Evolutionary conservation across 1,140 invertebrate genomes (phyloP).

Genomic region (Cotesia typhae): DNA sequence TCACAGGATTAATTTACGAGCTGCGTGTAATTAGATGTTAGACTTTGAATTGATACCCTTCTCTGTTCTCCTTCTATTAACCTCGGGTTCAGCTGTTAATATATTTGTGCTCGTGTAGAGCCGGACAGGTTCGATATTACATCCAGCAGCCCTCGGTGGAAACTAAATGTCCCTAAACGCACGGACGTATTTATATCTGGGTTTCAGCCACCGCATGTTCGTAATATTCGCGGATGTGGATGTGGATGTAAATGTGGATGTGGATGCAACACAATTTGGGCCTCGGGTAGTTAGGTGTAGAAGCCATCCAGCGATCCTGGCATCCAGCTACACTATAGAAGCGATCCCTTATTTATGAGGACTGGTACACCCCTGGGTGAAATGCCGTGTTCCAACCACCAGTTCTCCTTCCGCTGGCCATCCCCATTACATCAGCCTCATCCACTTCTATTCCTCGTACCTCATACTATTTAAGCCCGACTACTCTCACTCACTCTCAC

Average conservation of each 20-base stretch:
- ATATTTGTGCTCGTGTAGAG: constrained; percentile 38
- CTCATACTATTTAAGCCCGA: background rate
- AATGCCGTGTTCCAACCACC: constrained; percentile 8
- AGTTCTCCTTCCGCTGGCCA: constrained; percentile 7
- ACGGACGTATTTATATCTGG: constrained; percentile 43
- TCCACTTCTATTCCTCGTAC: background rate
- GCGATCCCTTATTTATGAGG: constrained; percentile 47
- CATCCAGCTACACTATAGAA: background rate
- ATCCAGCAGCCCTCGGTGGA: constrained; percentile 33
- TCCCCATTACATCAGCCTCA: background rate
- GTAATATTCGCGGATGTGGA: constrained; percentile 9
- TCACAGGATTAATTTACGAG: background rate
- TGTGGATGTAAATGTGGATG: too few relatives aligned
- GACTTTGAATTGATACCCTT: constrained; percentile 34
- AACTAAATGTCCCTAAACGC: constrained; percentile 46
- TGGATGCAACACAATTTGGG: constrained; percentile 33
- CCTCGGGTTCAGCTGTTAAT: constrained; percentile 33
- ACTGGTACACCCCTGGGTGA: constrained; percentile 4
- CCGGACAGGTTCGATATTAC: constrained; percentile 44
- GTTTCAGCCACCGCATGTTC: constrained; percentile 32
- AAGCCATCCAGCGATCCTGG: too few relatives aligned
- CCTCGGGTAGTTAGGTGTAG: constrained; percentile 1
- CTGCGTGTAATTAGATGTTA: constrained; percentile 30
- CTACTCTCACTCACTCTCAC: too few relatives aligned
- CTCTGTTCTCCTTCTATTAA: too few relatives aligned